A percentile compares a stretch with the other conserved stretches of the same genome.
Evolutionary conservation across 2,113 vertebrate genomes (phyloP).

Genomic region (Thamnophis sirtalis): DNA sequence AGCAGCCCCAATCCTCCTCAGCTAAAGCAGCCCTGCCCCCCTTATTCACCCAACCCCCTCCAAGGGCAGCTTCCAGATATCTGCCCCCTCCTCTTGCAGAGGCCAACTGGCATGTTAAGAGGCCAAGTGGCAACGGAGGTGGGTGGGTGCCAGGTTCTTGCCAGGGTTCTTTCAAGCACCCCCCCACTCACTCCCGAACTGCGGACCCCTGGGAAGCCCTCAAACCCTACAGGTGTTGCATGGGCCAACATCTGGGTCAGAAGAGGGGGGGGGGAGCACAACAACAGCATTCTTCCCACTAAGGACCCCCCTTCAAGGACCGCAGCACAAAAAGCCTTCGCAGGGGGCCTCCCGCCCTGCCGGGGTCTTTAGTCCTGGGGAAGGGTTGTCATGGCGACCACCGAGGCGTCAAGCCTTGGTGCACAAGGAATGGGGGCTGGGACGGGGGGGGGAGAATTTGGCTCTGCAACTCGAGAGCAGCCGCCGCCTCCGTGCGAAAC

Average conservation of each 20-base stretch:
- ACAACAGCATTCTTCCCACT: neutral
- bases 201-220: neutral
- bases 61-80: neutral
- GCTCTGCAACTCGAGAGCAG: neutral
- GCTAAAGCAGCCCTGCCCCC: neutral
- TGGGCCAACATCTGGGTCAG: neutral
- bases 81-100: neutral
- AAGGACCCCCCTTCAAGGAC: neutral
- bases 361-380: neutral
- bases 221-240: neutral
- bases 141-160: too few relatives aligned
- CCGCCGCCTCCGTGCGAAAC: too few relatives aligned
- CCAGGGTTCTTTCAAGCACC: neutral
- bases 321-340: neutral
- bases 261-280: neutral
- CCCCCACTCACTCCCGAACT: neutral
- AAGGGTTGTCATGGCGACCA: neutral
- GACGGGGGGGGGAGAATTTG: neutral
- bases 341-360: neutral
- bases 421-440: neutral
- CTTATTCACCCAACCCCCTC: neutral
- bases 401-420: neutral
- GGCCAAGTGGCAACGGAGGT: neutral
- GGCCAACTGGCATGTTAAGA: neutral
- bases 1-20: neutral